These are phyloP conservation scores for Bovichtus diacanthus DNA, from an alignment of 2,797 vertebrate genomes.

Conservation along the genomic window DNA sequence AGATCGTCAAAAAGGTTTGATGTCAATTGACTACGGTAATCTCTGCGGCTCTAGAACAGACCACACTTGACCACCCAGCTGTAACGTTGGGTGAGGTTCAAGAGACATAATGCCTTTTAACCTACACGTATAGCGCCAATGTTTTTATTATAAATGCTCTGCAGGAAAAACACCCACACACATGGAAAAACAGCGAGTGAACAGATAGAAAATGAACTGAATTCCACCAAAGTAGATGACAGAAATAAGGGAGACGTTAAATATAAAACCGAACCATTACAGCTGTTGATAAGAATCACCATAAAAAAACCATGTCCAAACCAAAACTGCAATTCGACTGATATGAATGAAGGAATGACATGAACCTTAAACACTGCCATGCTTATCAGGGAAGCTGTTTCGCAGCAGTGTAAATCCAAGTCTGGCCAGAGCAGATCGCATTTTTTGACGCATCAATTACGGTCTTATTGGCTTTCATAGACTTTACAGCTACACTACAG, in stretches of 20 bases:
- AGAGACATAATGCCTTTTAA: background rate
- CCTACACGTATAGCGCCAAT: background rate
- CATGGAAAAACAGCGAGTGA: background rate
- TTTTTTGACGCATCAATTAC: background rate
- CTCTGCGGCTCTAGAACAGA: no score
- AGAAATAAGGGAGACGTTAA: background rate
- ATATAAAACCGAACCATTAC: background rate
- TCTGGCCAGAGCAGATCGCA: background rate
- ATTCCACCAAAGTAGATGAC: background rate
- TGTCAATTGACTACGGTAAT: no score
- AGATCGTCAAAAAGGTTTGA: no score
- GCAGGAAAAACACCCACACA: no score
- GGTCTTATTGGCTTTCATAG: background rate
- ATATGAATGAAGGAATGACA: conserved; percentile 1
- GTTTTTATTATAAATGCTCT: background rate
- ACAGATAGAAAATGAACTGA: background rate
- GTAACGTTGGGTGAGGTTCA: background rate
- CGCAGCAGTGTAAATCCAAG: background rate
- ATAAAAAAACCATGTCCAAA: background rate
- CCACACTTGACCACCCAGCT: background rate
- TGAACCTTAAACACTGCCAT: background rate
- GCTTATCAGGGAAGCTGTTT: background rate
- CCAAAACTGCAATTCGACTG: background rate
- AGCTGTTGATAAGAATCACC: conserved; percentile 4
- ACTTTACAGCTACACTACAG: background rate